Percentiles rank a stretch among this genome's conserved stretches.
Evolutionary conservation across 2,797 vertebrate species (phyloP).

Genomic region (Psittacula derbiana): DNA sequence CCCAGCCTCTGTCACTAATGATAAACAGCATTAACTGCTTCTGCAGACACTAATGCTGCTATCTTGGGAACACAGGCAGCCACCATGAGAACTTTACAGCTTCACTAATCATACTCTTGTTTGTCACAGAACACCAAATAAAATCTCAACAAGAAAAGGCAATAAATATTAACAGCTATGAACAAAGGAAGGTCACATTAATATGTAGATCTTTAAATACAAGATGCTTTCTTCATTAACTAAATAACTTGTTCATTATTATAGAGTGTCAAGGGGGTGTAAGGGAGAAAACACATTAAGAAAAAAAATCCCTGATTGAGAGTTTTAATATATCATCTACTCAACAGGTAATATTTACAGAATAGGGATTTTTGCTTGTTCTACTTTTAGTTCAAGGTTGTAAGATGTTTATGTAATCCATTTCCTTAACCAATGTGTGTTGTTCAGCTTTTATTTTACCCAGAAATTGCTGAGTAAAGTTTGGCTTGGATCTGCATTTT

Average conservation of each 20-base stretch:
- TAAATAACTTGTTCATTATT: constrained; percentile 71
- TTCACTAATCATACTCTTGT: constrained; percentile 84
- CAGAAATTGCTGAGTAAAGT: background rate
- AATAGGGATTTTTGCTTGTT: background rate
- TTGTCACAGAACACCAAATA: constrained; percentile 79
- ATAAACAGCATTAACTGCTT: constrained; percentile 87
- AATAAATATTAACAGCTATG: constrained; percentile 78
- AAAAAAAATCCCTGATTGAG: background rate
- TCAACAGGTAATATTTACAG: constrained; percentile 4
- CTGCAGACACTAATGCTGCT: constrained; percentile 82
- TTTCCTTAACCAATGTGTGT: background rate
- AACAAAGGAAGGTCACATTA: constrained; percentile 79
- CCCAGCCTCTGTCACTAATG: constrained; percentile 83
- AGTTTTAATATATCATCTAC: background rate
- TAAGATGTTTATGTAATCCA: background rate
- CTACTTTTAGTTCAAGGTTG: background rate
- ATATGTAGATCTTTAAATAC: constrained; percentile 77
- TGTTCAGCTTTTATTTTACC: background rate
- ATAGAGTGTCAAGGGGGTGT: constrained; percentile 15
- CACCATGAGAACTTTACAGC: constrained; percentile 81
- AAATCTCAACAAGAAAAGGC: constrained; percentile 76
- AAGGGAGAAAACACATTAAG: constrained; percentile 26
- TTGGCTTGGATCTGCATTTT: background rate
- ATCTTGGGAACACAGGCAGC: constrained; percentile 84
- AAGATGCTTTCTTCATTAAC: constrained; percentile 73